phyloP scores from a whole-genome alignment of 2,888 invertebrate genomes.

The Esperia sulphurella region DNA sequence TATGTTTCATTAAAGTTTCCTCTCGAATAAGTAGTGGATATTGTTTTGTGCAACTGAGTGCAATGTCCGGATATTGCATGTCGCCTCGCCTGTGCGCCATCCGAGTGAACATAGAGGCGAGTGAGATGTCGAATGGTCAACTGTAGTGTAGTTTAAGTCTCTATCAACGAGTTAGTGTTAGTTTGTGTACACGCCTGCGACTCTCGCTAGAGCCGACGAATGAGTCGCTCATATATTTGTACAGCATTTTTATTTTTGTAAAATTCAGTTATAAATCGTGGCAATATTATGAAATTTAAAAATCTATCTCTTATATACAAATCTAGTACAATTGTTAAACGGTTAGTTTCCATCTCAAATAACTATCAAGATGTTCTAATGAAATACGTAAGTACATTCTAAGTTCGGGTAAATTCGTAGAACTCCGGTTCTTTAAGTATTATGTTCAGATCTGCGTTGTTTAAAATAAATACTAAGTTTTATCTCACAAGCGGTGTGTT shows the following conservation, averaged over 20 bases:
- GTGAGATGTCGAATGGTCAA: too few relatives aligned
- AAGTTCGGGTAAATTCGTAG: too few relatives aligned
- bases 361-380: neutral
- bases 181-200: slow-evolving; percentile 27
- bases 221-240: slow-evolving; percentile 71
- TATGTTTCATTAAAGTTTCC: slow-evolving; percentile 9
- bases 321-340: slow-evolving; percentile 69
- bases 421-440: too few relatives aligned
- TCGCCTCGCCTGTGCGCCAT: slow-evolving; percentile 16
- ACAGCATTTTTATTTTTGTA: slow-evolving; percentile 78
- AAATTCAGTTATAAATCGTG: slow-evolving; percentile 70
- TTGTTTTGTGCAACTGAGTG: slow-evolving; percentile 32
- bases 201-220: slow-evolving; percentile 18
- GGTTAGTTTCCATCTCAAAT: slow-evolving; percentile 18
- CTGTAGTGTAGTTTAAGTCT: slow-evolving; percentile 46
- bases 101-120: neutral
- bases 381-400: slow-evolving; percentile 1
- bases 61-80: slow-evolving; percentile 16
- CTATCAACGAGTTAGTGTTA: slow-evolving; percentile 75
- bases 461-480: neutral
- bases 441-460: neutral
- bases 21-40: slow-evolving; percentile 23
- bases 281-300: slow-evolving; percentile 71
- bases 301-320: slow-evolving; percentile 63
- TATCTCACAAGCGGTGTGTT: neutral